Conservation (phyloP, 1,140 invertebrate species). For the Ctenoplectra terminalis region DNA sequence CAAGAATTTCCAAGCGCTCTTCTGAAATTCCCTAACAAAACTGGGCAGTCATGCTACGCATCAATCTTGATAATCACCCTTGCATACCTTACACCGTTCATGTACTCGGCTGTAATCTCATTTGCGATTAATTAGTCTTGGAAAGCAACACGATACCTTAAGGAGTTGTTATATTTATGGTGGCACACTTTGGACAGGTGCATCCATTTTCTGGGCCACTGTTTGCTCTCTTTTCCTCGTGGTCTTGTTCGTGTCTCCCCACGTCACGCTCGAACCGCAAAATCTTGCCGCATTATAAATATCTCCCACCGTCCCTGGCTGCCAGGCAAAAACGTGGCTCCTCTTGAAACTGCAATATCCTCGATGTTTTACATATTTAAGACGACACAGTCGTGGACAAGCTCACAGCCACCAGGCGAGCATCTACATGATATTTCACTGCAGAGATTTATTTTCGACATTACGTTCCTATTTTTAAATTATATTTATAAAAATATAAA, state of each 20-base stretch:
- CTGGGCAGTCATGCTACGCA: not conserved
- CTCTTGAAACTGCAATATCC: not conserved
- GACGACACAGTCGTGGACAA: not conserved
- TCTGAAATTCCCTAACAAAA: not conserved
- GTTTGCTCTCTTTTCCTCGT: not conserved
- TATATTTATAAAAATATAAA: too few species aligned
- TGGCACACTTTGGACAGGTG: not conserved
- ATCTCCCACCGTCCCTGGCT: not conserved
- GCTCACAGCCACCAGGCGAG: not conserved
- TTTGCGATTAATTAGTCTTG: slow-evolving; percentile 1
- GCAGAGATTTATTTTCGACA: too few species aligned
- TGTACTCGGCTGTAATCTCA: not conserved
- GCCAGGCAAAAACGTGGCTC: not conserved
- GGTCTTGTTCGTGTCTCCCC: not conserved
- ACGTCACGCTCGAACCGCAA: not conserved
- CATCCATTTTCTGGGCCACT: not conserved
- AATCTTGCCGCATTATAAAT: slow-evolving; percentile 35
- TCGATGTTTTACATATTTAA: not conserved
- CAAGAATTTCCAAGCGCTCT: too few species aligned
- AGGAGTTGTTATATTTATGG: not conserved
- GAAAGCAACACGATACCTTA: not conserved
- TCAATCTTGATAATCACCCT: not conserved
- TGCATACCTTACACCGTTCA: not conserved
- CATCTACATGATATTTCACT: not conserved
- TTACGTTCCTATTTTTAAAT: too few species aligned